Percentiles rank a stretch among this genome's conserved stretches.
Conservation (phyloP, 2,113 vertebrate genomes). For the Andinoacara biseriatus region DNA sequence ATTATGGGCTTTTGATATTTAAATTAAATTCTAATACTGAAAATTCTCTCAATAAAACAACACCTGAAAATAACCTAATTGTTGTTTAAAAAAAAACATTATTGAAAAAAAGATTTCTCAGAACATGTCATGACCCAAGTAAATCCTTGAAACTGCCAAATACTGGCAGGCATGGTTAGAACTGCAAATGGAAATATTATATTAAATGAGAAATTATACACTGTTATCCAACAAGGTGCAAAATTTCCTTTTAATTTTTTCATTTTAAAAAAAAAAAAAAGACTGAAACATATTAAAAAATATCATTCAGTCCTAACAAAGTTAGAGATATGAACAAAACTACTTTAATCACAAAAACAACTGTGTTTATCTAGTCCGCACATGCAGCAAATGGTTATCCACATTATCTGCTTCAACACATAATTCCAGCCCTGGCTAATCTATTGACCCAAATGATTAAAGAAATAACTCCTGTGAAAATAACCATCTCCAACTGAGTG, state of each 20-base stretch:
- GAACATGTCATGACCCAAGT: not conserved
- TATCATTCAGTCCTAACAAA: not conserved
- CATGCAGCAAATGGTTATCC: slow-evolving; percentile 30
- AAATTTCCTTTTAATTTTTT: not conserved
- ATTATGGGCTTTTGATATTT: slow-evolving; percentile 9
- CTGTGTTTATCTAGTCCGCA: slow-evolving; percentile 44
- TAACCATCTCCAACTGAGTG: slow-evolving; percentile 61
- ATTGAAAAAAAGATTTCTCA: not conserved
- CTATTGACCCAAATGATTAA: slow-evolving; percentile 57
- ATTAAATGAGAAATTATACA: not conserved
- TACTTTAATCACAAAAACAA: slow-evolving; percentile 48
- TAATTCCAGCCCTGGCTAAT: slow-evolving; percentile 59
- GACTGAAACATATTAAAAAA: not conserved
- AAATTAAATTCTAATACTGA: not conserved
- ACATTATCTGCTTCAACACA: slow-evolving; percentile 44
- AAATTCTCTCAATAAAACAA: not conserved
- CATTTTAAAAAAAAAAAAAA: not conserved
- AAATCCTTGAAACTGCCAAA: not conserved
- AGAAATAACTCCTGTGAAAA: slow-evolving; percentile 66
- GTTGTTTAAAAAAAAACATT: not conserved
- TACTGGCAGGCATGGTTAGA: not conserved
- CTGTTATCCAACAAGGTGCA: not conserved
- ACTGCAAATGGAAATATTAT: not conserved
- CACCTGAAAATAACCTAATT: not conserved
- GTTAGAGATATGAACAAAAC: not conserved